A percentile compares a stretch with the other conserved stretches of the same genome.
These are phyloP conservation scores for Martes flavigula DNA, from an alignment of 2,797 vertebrate genomes.

Conservation along the genomic window DNA sequence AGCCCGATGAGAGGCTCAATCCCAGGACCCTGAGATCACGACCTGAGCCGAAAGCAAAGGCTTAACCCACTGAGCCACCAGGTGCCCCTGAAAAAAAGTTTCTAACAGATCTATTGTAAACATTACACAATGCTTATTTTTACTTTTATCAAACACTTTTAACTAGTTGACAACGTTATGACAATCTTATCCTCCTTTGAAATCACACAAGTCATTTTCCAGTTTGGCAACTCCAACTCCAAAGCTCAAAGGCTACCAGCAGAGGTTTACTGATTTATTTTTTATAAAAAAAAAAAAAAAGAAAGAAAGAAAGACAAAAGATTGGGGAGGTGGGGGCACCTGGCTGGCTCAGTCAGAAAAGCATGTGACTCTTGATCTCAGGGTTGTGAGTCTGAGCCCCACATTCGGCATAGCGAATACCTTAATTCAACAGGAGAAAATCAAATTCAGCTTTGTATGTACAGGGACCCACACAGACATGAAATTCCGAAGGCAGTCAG, in stretches of 20 bases:
- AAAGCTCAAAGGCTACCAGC: neutral
- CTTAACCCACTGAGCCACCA: too few relatives aligned
- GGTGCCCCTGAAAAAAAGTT: neutral
- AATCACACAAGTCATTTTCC: neutral
- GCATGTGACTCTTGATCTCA: neutral
- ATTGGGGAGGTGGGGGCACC: neutral
- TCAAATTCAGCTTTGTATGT: neutral
- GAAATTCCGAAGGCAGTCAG: neutral
- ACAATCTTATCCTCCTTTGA: neutral
- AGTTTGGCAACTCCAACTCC: conserved; percentile 9
- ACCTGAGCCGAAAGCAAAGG: too few relatives aligned
- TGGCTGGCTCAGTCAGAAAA: neutral
- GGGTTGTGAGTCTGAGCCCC: neutral
- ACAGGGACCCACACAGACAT: neutral
- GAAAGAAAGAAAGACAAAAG: neutral
- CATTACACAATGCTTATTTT: neutral
- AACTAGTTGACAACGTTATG: neutral
- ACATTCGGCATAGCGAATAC: neutral
- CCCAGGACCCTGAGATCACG: too few relatives aligned
- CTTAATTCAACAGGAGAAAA: neutral
- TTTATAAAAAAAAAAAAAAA: neutral
- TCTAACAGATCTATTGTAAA: neutral
- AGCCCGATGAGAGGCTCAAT: too few relatives aligned
- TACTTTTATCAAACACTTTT: neutral
- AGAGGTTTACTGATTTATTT: neutral